Conservation (phyloP, 2,797 vertebrate genomes). For the Vespertilio murinus region DNA sequence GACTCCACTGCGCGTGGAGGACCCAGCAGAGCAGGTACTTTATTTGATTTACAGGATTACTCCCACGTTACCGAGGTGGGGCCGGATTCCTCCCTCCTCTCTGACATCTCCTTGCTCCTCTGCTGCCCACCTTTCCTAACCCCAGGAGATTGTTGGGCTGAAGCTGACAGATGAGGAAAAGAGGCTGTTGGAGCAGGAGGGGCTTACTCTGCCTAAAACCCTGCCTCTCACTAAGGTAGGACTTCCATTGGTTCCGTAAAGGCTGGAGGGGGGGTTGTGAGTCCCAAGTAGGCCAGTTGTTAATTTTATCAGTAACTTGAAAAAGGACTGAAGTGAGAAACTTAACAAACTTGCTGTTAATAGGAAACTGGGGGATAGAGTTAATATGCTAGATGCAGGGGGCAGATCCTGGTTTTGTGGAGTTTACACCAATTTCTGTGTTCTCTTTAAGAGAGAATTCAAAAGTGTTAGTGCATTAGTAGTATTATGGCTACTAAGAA, state of each 20-base stretch:
- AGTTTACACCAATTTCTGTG: neutral
- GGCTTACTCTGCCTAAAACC: conserved; percentile 85
- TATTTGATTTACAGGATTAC: neutral
- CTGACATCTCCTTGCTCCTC: neutral
- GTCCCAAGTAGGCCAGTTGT: neutral
- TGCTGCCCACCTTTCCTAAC: neutral
- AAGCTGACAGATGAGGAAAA: conserved; percentile 92
- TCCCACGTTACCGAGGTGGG: neutral
- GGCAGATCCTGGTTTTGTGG: neutral
- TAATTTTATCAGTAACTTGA: conserved; percentile 6
- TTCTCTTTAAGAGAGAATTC: conserved; percentile 20
- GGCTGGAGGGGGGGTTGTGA: neutral
- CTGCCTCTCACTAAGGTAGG: conserved; percentile 93
- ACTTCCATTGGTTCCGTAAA: neutral
- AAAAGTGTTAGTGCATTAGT: neutral
- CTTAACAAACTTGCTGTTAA: neutral
- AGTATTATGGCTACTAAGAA: neutral
- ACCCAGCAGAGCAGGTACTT: neutral
- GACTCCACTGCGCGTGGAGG: neutral
- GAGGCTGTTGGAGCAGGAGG: conserved; percentile 90
- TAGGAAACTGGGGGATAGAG: neutral
- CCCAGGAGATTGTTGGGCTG: conserved; percentile 86
- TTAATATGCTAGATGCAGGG: neutral
- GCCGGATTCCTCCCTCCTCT: neutral
- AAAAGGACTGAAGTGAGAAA: neutral